Conservation (phyloP, 2,888 invertebrate species). For the Liopterus haemorrhoidalis region DNA sequence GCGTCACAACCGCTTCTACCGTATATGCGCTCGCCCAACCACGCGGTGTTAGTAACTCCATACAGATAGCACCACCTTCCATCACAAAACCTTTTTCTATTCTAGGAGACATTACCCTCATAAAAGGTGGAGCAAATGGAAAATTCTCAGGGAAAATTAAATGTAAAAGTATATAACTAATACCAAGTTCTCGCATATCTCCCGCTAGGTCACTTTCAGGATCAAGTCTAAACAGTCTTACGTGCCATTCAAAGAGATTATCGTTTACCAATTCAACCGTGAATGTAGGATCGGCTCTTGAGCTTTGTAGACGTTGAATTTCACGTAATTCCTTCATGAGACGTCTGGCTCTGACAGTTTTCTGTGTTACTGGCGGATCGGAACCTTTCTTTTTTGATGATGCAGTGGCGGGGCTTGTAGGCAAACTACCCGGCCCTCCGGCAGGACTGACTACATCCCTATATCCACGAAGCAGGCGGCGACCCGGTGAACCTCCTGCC, state of each 20-base stretch:
- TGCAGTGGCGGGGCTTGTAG: constrained; percentile 44
- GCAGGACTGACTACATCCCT: constrained; percentile 41
- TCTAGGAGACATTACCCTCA: constrained; percentile 57
- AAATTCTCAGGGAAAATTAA: constrained; percentile 82
- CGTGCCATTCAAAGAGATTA: constrained; percentile 84
- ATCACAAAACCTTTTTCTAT: constrained; percentile 76
- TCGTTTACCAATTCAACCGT: constrained; percentile 81
- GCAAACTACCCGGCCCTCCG: constrained; percentile 45
- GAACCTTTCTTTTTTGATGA: constrained; percentile 33
- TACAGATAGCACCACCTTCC: constrained; percentile 86
- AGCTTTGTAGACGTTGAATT: constrained; percentile 66
- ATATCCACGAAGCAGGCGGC: constrained; percentile 39
- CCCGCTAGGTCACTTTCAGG: constrained; percentile 76
- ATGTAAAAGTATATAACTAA: constrained; percentile 70
- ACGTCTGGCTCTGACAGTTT: constrained; percentile 65
- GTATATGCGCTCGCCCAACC: constrained; percentile 87
- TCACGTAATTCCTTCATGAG: constrained; percentile 83
- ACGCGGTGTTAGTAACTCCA: constrained; percentile 79
- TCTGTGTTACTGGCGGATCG: constrained; percentile 49
- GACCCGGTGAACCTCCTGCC: constrained; percentile 46
- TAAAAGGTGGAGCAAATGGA: constrained; percentile 82
- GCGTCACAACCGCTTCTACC: constrained; percentile 82
- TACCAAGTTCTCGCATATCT: constrained; percentile 72
- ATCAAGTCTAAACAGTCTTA: constrained; percentile 73
- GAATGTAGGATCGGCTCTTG: constrained; percentile 66